phyloP scores from a whole-genome alignment of 2,888 invertebrate genomes.

The Ptychoptera contaminata region DNA sequence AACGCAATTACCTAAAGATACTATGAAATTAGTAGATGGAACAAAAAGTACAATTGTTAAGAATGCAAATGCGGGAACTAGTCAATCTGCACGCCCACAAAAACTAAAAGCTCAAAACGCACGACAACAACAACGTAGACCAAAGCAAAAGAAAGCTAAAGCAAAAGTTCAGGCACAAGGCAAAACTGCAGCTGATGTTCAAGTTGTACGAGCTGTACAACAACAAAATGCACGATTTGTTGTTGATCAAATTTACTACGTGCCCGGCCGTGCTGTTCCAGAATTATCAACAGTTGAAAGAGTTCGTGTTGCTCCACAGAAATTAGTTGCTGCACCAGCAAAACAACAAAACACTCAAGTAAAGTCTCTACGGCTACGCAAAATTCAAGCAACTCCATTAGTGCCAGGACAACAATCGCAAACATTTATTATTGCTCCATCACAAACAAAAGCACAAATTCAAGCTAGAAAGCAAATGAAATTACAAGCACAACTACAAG shows the following conservation, averaged over 20 bases:
- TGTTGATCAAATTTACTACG: conserved; percentile 22
- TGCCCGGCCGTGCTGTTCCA: conserved; percentile 16
- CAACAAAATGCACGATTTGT: conserved; percentile 23
- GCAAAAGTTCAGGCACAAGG: not conserved
- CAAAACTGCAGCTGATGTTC: conserved; percentile 15
- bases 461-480: not conserved
- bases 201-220: conserved; percentile 20
- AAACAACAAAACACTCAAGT: too few relatives aligned
- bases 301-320: too few relatives aligned
- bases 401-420: not conserved
- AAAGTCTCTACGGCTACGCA: too few relatives aligned
- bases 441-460: not conserved
- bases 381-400: not conserved
- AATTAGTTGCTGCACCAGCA: too few relatives aligned
- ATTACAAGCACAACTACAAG: not conserved
- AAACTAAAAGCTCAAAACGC: not conserved
- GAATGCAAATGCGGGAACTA: too few relatives aligned
- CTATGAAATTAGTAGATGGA: too few relatives aligned
- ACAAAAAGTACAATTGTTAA: too few relatives aligned
- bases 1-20: conserved; percentile 10
- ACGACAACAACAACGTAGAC: conserved; percentile 6
- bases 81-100: not conserved
- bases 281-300: too few relatives aligned
- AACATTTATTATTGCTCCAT: not conserved
- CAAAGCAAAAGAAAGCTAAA: conserved; percentile 1